Conservation (phyloP, 2,113 vertebrate species). For the Lipophrys pholis region DNA sequence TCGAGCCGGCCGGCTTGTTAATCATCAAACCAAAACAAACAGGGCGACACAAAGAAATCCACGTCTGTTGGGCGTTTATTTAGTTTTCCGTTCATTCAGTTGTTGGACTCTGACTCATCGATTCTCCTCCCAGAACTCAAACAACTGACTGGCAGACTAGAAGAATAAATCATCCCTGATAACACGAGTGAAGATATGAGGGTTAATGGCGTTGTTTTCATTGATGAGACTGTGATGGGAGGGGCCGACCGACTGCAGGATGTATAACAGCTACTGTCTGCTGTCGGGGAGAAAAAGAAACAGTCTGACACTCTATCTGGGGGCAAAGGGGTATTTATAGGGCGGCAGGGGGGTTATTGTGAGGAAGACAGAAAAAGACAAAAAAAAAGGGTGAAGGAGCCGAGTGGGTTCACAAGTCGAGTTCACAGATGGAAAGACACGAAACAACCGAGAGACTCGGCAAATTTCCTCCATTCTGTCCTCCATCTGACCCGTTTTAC, state of each 20-base stretch:
- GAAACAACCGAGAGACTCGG: neutral
- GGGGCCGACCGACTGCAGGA: conserved; percentile 35
- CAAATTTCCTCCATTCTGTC: conserved; percentile 6
- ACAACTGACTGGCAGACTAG: neutral
- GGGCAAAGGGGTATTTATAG: conserved; percentile 56
- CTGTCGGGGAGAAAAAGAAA: conserved; percentile 58
- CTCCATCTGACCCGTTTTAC: neutral
- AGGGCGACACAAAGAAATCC: too few species aligned
- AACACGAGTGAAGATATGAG: neutral
- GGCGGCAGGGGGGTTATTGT: conserved; percentile 20
- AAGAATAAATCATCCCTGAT: conserved; percentile 1
- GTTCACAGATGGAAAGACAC: conserved; percentile 17
- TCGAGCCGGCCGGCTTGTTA: neutral
- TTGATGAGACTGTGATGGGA: conserved; percentile 2
- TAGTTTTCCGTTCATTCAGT: neutral
- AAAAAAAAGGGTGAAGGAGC: neutral
- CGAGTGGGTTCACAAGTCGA: conserved; percentile 15
- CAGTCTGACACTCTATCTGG: conserved; percentile 49
- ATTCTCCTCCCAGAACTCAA: neutral
- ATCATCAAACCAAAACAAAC: neutral
- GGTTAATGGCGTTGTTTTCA: conserved; percentile 7
- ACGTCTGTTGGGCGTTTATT: too few species aligned
- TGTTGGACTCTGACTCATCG: too few species aligned
- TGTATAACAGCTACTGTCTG: conserved; percentile 44
- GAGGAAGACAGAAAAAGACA: neutral